Conservation (phyloP, 2,797 vertebrate genomes). For the Hydrophis major region DNA sequence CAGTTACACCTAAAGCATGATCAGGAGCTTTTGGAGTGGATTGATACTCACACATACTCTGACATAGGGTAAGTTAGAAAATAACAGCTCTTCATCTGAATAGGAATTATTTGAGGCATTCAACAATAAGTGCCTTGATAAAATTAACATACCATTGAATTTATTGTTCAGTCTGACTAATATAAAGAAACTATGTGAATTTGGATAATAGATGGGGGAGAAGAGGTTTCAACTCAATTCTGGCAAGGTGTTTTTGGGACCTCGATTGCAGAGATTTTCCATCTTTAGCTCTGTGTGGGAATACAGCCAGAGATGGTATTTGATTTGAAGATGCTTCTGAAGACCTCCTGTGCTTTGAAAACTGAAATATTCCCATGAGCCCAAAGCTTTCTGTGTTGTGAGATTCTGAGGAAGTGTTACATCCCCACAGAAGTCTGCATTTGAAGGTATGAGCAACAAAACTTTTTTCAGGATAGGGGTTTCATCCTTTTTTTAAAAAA, state of each 20-base stretch:
- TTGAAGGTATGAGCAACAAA: neutral
- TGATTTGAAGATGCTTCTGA: neutral
- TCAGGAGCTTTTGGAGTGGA: neutral
- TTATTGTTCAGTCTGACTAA: neutral
- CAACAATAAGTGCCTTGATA: neutral
- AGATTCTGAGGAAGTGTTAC: neutral
- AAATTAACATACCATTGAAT: neutral
- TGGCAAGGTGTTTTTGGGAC: neutral
- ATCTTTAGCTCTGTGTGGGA: neutral
- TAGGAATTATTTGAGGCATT: neutral
- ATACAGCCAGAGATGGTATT: neutral
- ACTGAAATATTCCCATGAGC: neutral
- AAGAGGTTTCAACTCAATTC: neutral
- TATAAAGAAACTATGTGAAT: neutral
- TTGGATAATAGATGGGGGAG: neutral
- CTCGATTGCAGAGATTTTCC: neutral
- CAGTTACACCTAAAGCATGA: neutral
- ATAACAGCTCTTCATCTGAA: neutral
- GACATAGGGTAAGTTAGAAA: neutral
- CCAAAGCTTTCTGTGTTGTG: neutral
- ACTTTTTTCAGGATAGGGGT: neutral
- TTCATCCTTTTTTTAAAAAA: neutral
- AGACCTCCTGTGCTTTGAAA: neutral
- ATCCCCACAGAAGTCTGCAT: neutral
- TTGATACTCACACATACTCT: neutral